phyloP scores from a whole-genome alignment of 1,140 invertebrate species.

The Semibalanus balanoides region DNA sequence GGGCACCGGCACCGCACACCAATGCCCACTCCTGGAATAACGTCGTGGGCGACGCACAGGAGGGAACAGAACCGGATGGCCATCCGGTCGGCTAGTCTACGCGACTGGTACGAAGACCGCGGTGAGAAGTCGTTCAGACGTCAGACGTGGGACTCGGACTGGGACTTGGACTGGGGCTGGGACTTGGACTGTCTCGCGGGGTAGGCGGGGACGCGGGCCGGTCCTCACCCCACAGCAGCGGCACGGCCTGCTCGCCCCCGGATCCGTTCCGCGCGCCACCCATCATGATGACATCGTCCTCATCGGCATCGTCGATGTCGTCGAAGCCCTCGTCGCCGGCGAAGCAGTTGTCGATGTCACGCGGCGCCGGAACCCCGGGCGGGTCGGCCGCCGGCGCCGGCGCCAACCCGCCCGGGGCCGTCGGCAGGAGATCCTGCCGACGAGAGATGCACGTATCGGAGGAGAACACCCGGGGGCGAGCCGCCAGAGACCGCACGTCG shows the following conservation, averaged over 20 bases:
- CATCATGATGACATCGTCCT: neutral
- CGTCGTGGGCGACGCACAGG: neutral
- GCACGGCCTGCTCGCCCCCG: neutral
- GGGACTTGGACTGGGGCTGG: neutral
- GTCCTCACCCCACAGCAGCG: neutral
- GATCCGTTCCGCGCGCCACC: too few relatives aligned
- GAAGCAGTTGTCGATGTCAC: neutral
- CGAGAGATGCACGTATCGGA: neutral
- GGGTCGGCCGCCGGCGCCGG: too few relatives aligned
- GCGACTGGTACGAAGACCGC: too few relatives aligned
- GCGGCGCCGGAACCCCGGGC: too few relatives aligned
- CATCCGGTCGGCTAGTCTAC: too few relatives aligned
- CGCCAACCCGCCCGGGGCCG: too few relatives aligned
- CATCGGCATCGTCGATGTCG: neutral
- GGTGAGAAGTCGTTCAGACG: neutral
- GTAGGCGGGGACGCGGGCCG: neutral
- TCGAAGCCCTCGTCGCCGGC: neutral
- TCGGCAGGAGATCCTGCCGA: neutral
- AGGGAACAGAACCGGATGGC: too few relatives aligned
- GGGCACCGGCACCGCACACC: neutral
- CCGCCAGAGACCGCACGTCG: neutral
- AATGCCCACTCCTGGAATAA: neutral
- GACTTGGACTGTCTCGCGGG: neutral
- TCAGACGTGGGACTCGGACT: neutral
- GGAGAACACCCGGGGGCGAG: neutral